Evolutionary conservation across 2,888 invertebrate genomes (phyloP).

Genomic region (Cloeon dipterum): DNA sequence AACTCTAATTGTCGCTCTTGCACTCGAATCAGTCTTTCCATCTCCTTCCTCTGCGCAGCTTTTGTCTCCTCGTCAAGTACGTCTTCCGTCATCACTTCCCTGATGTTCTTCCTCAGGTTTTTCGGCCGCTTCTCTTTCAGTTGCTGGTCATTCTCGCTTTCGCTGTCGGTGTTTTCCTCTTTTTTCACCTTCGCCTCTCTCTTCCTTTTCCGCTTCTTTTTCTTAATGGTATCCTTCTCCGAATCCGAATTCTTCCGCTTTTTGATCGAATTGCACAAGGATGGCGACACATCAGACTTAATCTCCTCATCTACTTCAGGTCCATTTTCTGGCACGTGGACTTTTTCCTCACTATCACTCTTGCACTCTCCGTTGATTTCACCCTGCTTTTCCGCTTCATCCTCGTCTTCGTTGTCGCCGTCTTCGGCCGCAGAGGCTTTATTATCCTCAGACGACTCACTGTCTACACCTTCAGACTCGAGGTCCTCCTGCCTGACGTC

Average conservation of each 20-base stretch:
- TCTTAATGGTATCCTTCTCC: slow-evolving; percentile 3
- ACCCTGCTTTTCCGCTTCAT: slow-evolving; percentile 7
- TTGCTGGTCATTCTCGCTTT: slow-evolving; percentile 15
- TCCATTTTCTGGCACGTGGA: slow-evolving; percentile 7
- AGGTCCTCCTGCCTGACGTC: slow-evolving; percentile 6
- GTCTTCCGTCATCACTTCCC: slow-evolving; percentile 84
- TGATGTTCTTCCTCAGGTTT: slow-evolving; percentile 62
- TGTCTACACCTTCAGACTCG: slow-evolving; percentile 4
- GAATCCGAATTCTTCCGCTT: slow-evolving; percentile 5
- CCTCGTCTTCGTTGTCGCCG: slow-evolving; percentile 9
- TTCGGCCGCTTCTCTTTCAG: slow-evolving; percentile 17
- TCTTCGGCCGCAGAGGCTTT: slow-evolving; percentile 7
- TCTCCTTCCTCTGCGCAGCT: slow-evolving; percentile 80
- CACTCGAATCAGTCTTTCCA: slow-evolving; percentile 61
- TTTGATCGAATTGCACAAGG: no score
- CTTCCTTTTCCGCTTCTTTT: neutral
- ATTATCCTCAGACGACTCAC: slow-evolving; percentile 6
- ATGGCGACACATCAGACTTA: slow-evolving; percentile 7
- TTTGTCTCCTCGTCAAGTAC: slow-evolving; percentile 81
- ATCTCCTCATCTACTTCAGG: slow-evolving; percentile 8
- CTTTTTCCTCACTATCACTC: slow-evolving; percentile 4
- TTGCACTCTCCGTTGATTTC: slow-evolving; percentile 6
- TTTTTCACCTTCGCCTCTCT: slow-evolving; percentile 5
- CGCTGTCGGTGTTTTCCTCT: slow-evolving; percentile 15
- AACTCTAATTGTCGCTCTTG: slow-evolving; percentile 75